Percentiles rank a stretch among this genome's conserved stretches.
Evolutionary conservation across 2,113 vertebrate genomes (phyloP).

Genomic region (Paracanthobrama guichenoti): DNA sequence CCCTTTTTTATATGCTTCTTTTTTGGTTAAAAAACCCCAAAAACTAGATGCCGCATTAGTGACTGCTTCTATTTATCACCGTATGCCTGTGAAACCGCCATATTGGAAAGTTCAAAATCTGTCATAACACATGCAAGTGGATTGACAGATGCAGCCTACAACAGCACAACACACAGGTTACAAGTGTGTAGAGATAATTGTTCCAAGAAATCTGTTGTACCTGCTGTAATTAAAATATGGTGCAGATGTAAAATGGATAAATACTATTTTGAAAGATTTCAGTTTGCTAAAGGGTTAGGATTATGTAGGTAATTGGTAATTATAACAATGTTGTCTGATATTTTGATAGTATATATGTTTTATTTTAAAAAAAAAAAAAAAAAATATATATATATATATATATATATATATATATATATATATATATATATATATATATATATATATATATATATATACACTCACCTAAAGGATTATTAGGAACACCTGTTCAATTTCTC

Average conservation of each 20-base stretch:
- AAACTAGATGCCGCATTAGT: neutral
- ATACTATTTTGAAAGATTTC: neutral
- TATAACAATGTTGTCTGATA: no score
- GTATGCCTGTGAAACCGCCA: neutral
- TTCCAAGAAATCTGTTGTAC: neutral
- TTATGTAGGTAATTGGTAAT: neutral
- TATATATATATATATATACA: no score
- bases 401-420: no score
- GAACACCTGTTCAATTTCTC: no score
- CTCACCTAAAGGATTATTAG: no score
- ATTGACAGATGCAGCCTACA: neutral
- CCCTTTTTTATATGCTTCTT: neutral
- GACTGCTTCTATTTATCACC: constrained; percentile 7
- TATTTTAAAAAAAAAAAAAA: no score
- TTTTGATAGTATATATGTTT: no score
- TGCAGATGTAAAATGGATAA: neutral
- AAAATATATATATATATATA: no score
- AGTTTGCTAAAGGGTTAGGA: neutral
- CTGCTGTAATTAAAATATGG: neutral
- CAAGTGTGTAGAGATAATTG: neutral
- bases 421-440: no score
- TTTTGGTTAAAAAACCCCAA: neutral
- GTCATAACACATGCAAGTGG: neutral
- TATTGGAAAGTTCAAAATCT: constrained; percentile 7
- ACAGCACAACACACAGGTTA: neutral